Evolutionary conservation across 1,140 invertebrate genomes (phyloP), one percentile per base, ranked within the genome.

Genomic region (Scaptomyza hsui): DNA sequence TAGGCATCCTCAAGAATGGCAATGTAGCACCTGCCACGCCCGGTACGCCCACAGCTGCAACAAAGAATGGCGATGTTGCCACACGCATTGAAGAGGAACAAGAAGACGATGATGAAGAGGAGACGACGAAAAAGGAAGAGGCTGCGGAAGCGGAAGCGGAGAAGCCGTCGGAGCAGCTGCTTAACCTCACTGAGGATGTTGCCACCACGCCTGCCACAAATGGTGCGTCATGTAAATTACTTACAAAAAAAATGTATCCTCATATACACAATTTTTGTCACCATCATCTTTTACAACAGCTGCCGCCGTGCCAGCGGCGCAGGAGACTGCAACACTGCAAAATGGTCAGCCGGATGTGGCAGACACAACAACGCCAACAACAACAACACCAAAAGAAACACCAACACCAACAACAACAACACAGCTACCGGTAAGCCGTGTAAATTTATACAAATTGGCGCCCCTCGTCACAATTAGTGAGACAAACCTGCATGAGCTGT

Each of bases 1-100:
- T 91, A 26, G 80, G 91, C 55, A 91, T 91, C 45, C 68, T 91
- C 16, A 91, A 91, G 70, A 92, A 91, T 73, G 90, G 90, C 64
- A 89, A 60, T 63, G 82, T 76, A 35, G 72, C 52, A 18, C 41
- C 51, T 5, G 32, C 51, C 13, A 53, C 72, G 18, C 63, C 78
- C 9, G 73, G 48, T 19, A 72, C 72, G 16, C 62, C 81, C 35
- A 67, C 72, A n/a, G 61, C 63, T 47, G 48, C 72, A 51, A 57
- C 75, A 45, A 90, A 89, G 71, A 89, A 91, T 45, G 89, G 88
- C 16, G 89, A 91, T 45, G 74, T 89, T 60, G 62, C 78, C 19
- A 45, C 69, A 21, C 82, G 78, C 56, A 91, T 89, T 41, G 85
- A 85, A 21, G 78, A 86, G 49, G 89, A 86, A 16, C 62, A 74